These are phyloP conservation scores for Atrina japonica DNA, from an alignment of 2,888 invertebrate species.

Conservation along the genomic window DNA sequence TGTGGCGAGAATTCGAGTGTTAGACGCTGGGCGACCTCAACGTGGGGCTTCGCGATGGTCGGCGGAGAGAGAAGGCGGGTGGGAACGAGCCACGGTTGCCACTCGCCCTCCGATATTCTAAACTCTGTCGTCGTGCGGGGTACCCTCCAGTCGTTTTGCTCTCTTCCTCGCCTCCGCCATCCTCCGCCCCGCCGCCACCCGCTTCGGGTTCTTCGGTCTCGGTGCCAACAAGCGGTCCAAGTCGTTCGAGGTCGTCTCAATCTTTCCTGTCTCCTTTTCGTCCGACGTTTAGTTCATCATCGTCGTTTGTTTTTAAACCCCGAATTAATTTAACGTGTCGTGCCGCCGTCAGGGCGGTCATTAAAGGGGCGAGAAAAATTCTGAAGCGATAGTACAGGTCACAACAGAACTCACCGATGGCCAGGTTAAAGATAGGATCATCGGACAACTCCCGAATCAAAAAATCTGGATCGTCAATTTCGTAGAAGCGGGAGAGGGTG, in stretches of 20 bases:
- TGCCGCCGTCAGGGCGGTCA: conserved; percentile 37
- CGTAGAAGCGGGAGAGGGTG: conserved; percentile 42
- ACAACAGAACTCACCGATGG: conserved; percentile 27
- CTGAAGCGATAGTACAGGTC: conserved; percentile 32
- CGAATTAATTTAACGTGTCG: conserved; percentile 30
- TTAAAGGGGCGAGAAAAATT: conserved; percentile 42
- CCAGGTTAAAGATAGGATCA: conserved; percentile 45
- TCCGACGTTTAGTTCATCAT: conserved; percentile 23
- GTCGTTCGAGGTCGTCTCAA: background rate
- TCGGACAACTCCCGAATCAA: conserved; percentile 44
- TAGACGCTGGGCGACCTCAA: too few species aligned
- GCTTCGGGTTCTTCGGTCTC: too few species aligned
- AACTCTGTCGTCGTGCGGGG: too few species aligned
- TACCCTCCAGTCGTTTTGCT: background rate
- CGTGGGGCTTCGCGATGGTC: too few species aligned
- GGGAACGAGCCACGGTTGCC: too few species aligned
- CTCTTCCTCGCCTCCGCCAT: conserved; percentile 32
- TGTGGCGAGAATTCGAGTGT: too few species aligned
- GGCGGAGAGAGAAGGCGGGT: too few species aligned
- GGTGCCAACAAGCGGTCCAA: background rate
- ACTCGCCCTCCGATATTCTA: too few species aligned
- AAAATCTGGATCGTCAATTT: conserved; percentile 38
- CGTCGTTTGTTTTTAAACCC: conserved; percentile 25
- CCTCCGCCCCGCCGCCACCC: conserved; percentile 33
- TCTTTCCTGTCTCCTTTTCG: conserved; percentile 13